Evolutionary conservation across 2,113 vertebrate genomes (phyloP).

Genomic region (Copsychus sechellarum): DNA sequence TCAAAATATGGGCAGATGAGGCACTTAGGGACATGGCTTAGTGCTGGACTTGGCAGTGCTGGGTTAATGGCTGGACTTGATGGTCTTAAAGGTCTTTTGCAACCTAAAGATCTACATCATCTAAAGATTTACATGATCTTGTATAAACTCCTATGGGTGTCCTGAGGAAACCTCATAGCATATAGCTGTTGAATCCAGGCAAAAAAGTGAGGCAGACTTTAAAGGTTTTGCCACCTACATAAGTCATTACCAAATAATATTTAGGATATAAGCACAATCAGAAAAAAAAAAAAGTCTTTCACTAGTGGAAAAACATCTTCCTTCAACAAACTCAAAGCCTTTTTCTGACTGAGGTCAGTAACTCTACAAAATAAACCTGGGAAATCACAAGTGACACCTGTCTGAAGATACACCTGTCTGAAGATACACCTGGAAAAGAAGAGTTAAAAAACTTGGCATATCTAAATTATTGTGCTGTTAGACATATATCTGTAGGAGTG

Average conservation of each 20-base stretch:
- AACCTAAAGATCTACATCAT: neutral
- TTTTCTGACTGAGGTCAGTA: neutral
- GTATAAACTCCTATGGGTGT: neutral
- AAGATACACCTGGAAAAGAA: neutral
- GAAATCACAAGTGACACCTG: neutral
- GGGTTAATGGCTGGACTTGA: neutral
- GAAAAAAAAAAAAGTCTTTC: neutral
- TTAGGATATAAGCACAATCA: neutral
- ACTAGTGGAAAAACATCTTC: neutral
- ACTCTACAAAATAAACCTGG: neutral
- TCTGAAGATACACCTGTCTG: neutral
- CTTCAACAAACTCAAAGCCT: neutral
- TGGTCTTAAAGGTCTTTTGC: neutral
- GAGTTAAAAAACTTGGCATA: neutral
- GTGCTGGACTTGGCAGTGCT: neutral
- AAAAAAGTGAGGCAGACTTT: neutral
- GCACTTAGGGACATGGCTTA: neutral
- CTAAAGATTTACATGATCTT: neutral
- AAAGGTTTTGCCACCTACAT: neutral
- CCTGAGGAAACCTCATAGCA: neutral
- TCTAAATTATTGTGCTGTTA: neutral
- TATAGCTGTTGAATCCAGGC: neutral
- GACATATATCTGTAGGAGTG: neutral
- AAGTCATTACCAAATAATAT: neutral
- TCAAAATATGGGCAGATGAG: neutral